Evolutionary conservation across 2,113 vertebrate genomes (phyloP), one percentile per base, ranked within the genome.

Genomic region (Gymnocephalus cernua): DNA sequence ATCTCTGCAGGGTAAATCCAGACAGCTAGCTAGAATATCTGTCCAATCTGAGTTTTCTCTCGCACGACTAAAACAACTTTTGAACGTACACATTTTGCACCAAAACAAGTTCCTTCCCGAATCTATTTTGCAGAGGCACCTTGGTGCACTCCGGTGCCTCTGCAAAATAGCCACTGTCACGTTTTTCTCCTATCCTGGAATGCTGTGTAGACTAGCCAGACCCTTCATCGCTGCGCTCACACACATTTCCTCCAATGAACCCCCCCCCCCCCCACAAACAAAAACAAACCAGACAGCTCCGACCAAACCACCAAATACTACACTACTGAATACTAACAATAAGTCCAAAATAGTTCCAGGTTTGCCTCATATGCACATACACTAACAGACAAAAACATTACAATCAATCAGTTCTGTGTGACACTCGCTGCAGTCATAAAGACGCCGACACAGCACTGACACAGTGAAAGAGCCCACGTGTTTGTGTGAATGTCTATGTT

Each of bases 391-490:
- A 32, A 23, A 29, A 10, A 58, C 41, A 61, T 23, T 15, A 29
- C 56, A 29, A n/a, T 54, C 35, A 11, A 14, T 53, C 64, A 11
- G 32, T 19, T 53, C 4, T 29, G 48, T 32, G 12, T 63, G 51
- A 53, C 61, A 14, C 29, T 4, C 2, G 18, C 61, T 47, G 74
- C 25, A 8, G 74, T 1, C 23, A 77, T 27, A 71, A 32, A 80
- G 68, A 65, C 18, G 32, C 51, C n/a, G 72, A 76, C 77, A 47
- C 56, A 53, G 58, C 65, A 76, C 51, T 29, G 56, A 48, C 2
- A 6, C 35, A 38, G 81, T 35, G 59, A 85, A 82, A 8, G 47
- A 57, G 67, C 29, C 10, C 48, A 71, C 78, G 32, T 32, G 32
- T 32, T 32, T 32, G 32, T 32, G 32, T 32, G 32, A 6, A 32